Percentiles rank a stretch among this genome's conserved stretches.
Evolutionary conservation across 2,113 vertebrate genomes (phyloP).

Genomic region (Halcyon malimbica): DNA sequence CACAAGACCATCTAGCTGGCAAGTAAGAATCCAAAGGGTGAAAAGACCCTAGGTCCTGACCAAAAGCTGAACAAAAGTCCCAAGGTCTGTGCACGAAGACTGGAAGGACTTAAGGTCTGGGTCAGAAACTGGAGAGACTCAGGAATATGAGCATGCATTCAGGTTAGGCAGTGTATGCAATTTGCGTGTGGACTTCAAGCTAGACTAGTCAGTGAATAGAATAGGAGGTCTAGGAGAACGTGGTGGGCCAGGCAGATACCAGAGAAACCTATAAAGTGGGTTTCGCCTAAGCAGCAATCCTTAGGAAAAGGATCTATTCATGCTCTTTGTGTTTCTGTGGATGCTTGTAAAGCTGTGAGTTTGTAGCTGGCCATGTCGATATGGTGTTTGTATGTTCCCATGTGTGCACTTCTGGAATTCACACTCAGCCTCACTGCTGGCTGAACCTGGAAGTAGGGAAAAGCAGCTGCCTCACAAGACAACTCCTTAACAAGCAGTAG

Average conservation of each 20-base stretch:
- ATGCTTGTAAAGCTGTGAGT: not conserved
- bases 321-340: not conserved
- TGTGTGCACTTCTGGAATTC: not conserved
- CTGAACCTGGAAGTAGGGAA: not conserved
- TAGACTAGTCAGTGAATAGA: not conserved
- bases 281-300: not conserved
- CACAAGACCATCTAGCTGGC: not conserved
- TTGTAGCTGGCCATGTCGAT: not conserved
- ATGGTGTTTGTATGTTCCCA: not conserved
- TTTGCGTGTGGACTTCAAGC: not conserved
- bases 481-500: not conserved
- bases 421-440: not conserved
- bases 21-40: not conserved
- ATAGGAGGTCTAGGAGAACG: not conserved
- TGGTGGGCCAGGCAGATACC: not conserved
- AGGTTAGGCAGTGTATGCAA: not conserved
- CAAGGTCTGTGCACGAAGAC: not conserved
- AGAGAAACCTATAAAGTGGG: not conserved
- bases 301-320: not conserved
- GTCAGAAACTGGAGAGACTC: not conserved
- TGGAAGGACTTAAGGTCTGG: not conserved
- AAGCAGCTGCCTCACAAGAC: not conserved
- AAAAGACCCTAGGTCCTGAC: not conserved
- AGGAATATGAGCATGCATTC: not conserved
- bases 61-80: not conserved